Conservation (phyloP, 2,888 invertebrate species). For the Callinectes sapidus region DNA sequence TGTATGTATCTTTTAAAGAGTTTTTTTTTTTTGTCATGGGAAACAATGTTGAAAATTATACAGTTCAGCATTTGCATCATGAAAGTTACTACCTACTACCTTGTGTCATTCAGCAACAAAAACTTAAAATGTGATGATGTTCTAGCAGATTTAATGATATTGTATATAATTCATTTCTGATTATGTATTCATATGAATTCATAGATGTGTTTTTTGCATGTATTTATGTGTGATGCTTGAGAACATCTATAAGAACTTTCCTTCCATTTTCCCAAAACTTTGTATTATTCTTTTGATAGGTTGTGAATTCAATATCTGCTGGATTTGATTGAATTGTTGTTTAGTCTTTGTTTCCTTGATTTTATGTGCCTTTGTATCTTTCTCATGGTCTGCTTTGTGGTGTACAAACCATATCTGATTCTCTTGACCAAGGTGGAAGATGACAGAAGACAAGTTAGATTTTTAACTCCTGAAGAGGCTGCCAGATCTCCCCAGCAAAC, state of each 20-base stretch:
- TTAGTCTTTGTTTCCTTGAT: background rate
- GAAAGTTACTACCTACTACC: background rate
- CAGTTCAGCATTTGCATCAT: background rate
- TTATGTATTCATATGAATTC: background rate
- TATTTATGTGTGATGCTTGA: background rate
- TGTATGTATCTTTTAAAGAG: background rate
- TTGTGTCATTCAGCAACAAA: background rate
- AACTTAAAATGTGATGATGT: background rate
- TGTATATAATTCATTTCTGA: background rate
- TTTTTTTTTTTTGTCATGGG: background rate
- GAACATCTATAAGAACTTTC: background rate
- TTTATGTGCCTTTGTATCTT: background rate
- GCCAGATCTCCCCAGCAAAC: slow-evolving; percentile 26
- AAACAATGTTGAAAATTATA: background rate
- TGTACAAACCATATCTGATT: background rate
- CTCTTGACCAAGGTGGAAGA: background rate
- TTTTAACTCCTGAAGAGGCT: slow-evolving; percentile 53
- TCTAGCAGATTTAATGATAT: background rate
- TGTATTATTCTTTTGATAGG: background rate
- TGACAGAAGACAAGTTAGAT: background rate
- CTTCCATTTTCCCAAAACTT: background rate
- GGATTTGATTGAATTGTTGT: background rate
- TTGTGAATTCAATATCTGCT: background rate
- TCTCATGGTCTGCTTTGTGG: background rate
- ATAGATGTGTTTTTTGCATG: background rate